Evolutionary conservation across 2,113 vertebrate species (phyloP).

Genomic region (Pyxicephalus adspersus): DNA sequence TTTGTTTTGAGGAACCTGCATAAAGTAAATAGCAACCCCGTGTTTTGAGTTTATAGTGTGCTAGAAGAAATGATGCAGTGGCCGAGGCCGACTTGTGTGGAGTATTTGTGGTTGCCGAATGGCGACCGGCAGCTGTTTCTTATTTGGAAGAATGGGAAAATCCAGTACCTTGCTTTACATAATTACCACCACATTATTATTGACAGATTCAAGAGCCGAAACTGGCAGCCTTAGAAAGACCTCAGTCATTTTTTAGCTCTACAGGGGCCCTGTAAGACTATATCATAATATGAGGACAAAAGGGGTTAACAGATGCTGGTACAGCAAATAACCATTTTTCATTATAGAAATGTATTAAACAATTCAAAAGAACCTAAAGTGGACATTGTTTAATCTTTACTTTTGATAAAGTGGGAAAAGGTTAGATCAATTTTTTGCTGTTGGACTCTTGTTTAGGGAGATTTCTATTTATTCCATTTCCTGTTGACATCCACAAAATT

Average conservation of each 20-base stretch:
- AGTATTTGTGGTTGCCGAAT: constrained; percentile 43
- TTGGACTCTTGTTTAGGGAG: no score
- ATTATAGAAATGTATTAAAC: no score
- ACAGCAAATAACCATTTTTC: no score
- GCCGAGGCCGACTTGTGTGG: constrained; percentile 43
- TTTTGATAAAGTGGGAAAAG: no score
- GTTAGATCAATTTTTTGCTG: no score
- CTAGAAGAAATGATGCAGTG: constrained; percentile 48
- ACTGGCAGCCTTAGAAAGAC: not conserved
- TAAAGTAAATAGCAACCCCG: constrained; percentile 33
- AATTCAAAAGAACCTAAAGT: no score
- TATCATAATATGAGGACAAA: no score
- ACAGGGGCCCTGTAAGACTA: not conserved
- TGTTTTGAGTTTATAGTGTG: constrained; percentile 52
- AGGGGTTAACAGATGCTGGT: no score
- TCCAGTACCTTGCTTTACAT: constrained; percentile 46
- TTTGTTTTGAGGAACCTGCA: constrained; percentile 39
- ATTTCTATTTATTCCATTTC: no score
- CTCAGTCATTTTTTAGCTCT: not conserved
- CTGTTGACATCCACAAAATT: no score
- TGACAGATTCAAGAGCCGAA: constrained; percentile 40
- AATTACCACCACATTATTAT: constrained; percentile 54
- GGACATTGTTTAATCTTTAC: no score
- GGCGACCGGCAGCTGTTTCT: constrained; percentile 50
- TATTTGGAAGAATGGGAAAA: constrained; percentile 38